Evolutionary conservation across 2,113 vertebrate genomes (phyloP).

Genomic region (Anthoscopus minutus): DNA sequence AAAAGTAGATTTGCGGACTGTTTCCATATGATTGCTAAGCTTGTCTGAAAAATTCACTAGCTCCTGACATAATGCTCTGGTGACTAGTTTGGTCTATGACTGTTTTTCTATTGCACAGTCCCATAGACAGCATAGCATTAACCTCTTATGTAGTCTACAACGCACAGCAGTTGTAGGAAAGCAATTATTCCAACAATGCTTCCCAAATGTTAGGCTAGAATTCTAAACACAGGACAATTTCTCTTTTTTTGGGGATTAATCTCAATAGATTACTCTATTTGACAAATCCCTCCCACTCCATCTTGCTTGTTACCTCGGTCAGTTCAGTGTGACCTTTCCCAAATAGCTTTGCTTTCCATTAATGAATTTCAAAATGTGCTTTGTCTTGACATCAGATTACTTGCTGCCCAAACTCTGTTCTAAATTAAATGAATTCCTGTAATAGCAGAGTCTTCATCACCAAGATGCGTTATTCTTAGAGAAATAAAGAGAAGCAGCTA

Average conservation of each 20-base stretch:
- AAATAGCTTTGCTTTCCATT: not conserved
- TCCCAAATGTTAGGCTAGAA: not conserved
- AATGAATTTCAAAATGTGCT: not conserved
- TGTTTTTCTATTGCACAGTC: not conserved
- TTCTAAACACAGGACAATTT: not conserved
- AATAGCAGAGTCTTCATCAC: not conserved
- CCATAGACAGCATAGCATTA: not conserved
- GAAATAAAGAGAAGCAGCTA: not conserved
- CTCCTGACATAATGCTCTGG: not conserved
- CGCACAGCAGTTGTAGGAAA: not conserved
- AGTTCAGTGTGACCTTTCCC: not conserved
- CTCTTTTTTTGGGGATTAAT: not conserved
- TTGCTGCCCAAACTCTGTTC: not conserved
- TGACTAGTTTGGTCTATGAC: not conserved
- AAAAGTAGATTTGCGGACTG: not conserved
- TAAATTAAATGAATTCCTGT: slow-evolving; percentile 13
- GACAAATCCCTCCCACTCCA: not conserved
- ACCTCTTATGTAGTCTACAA: not conserved
- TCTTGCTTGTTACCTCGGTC: not conserved
- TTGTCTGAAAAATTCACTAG: not conserved
- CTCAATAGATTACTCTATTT: not conserved
- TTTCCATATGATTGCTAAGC: not conserved
- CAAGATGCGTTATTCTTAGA: not conserved
- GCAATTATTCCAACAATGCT: not conserved
- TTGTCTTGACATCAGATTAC: not conserved